Evolutionary conservation across 2,888 invertebrate genomes (phyloP), one percentile per base, ranked within the genome.

Genomic region (Dichetophora obliterata): DNA sequence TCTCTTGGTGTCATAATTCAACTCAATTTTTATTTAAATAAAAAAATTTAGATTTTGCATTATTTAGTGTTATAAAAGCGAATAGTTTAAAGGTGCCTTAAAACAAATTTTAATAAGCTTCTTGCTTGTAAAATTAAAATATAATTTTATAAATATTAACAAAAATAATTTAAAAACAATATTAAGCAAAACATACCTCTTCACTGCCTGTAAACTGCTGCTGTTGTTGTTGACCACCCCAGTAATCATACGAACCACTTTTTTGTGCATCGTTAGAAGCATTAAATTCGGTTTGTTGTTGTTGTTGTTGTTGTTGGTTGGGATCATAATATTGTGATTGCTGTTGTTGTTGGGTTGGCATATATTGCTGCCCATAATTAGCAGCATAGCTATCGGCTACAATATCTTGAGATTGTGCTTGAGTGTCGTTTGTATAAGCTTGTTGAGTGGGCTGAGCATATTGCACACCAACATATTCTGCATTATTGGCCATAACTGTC

Each of bases 201-300:
- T 85, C 85, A 75, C 78, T 81, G 63, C 81, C 79, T 5, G 82
- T 14, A 11, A 76, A 27, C 31, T 66, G 75, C 5, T 75, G 68
- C 70, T 83, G 84, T 57, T 83, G 83, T 63, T 75, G 68, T 72
- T 81, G 72, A n/a, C 63, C 73, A 34, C 81, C 75, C 86, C 86
- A 86, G 76, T 86, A 86, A 19, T 86, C 86, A 69, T 86, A 86
- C 57, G 78, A 43, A 37, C 78, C 80, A 77, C 75, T 63, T 34
- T 63, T 65, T 54, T 65, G 54, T 3, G 54, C 24, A n/a, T 52
- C 77, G 63, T 37, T 76, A 50, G 76, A 80, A 19, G 76, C 76
- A 27, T 71, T 70, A 77, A 76, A 78, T 57, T 78, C 73, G 71
- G 71, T 78, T 54, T 69, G 75, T 48, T 77, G 76, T 31, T 31